phyloP scores from a whole-genome alignment of 2,113 vertebrate species.

The Eulacestoma nigropectus region DNA sequence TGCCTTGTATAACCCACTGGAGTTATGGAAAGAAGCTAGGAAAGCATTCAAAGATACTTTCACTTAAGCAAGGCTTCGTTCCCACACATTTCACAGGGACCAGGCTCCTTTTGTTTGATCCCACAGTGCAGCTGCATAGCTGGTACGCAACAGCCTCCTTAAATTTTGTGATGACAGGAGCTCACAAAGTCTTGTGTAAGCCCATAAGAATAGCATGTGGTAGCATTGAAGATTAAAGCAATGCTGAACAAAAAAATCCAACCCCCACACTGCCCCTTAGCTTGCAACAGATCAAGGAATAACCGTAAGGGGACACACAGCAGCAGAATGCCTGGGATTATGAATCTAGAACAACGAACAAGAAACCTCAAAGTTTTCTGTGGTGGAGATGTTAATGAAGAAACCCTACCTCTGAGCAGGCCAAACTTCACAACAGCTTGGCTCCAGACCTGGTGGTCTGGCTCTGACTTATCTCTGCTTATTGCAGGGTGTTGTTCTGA shows the following conservation, averaged over 20 bases:
- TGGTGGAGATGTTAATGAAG: neutral
- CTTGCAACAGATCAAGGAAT: neutral
- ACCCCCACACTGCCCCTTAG: neutral
- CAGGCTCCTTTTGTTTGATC: neutral
- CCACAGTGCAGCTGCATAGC: neutral
- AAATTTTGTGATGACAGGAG: neutral
- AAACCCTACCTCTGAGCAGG: neutral
- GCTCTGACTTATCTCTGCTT: neutral
- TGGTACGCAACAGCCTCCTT: accelerated
- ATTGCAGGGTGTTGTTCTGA: neutral
- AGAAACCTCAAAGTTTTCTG: neutral
- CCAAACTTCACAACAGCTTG: neutral
- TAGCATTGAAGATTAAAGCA: neutral
- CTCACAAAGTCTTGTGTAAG: neutral
- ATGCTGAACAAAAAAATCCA: neutral
- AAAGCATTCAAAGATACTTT: neutral
- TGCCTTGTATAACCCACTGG: neutral
- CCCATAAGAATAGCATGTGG: neutral
- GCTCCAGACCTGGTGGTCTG: neutral
- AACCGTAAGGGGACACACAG: neutral
- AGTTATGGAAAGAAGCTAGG: neutral
- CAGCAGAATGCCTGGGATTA: neutral
- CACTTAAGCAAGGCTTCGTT: neutral
- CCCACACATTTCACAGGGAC: neutral
- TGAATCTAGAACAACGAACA: neutral